A percentile compares a stretch with the other conserved stretches of the same genome.
Conservation (phyloP, 2,797 vertebrate species). For the Pachyuromys duprasi region DNA sequence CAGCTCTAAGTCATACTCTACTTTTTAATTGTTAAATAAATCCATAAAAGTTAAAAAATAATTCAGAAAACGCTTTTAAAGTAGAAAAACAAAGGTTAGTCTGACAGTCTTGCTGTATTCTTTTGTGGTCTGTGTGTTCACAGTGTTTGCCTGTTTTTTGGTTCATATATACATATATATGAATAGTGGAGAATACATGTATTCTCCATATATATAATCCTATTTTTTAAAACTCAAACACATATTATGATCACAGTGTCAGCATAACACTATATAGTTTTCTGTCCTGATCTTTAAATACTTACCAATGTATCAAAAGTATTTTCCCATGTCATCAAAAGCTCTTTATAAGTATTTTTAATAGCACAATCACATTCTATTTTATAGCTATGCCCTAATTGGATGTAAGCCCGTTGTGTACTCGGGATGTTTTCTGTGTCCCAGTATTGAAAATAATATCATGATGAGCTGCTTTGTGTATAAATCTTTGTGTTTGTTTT, state of each 20-base stretch:
- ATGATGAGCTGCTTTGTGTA: slow-evolving; percentile 10
- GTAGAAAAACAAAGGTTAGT: neutral
- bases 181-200: neutral
- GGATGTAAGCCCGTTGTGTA: slow-evolving; percentile 17
- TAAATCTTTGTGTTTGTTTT: slow-evolving; percentile 60
- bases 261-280: neutral
- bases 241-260: neutral
- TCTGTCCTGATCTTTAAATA: neutral
- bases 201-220: neutral
- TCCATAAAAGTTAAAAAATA: neutral
- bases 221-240: neutral
- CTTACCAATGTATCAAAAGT: neutral
- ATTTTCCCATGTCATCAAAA: slow-evolving; percentile 38
- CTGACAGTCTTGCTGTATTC: neutral
- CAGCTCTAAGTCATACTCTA: neutral
- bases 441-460: neutral
- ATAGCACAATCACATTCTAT: neutral
- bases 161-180: neutral
- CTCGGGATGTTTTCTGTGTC: neutral
- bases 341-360: slow-evolving; percentile 53
- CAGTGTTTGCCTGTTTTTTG: neutral
- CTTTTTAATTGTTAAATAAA: slow-evolving; percentile 29
- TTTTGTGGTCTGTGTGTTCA: neutral
- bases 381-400: neutral
- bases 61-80: slow-evolving; percentile 10